phyloP scores from a whole-genome alignment of 2,888 invertebrate genomes.

The Ametastegia equiseti region DNA sequence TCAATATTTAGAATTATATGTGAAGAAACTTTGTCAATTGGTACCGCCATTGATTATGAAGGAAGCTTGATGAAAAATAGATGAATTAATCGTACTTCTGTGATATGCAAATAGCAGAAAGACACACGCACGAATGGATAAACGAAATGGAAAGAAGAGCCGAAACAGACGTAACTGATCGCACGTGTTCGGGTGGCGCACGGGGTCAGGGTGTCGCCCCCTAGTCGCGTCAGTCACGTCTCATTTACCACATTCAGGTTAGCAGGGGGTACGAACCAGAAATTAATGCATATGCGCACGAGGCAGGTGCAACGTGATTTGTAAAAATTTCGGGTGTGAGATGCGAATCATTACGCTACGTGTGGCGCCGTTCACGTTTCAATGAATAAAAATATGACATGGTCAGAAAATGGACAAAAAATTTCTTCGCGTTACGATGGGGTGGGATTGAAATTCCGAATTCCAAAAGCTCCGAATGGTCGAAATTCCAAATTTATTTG shows the following conservation, averaged over 20 bases:
- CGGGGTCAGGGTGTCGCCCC: conserved; percentile 53
- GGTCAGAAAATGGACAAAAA: not conserved
- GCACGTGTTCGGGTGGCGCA: conserved; percentile 60
- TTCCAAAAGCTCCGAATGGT: not conserved
- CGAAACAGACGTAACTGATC: conserved; percentile 41
- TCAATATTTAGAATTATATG: not conserved
- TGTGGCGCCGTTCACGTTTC: not conserved
- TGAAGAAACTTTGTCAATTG: not conserved
- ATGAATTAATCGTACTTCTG: not conserved
- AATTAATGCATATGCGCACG: conserved; percentile 47
- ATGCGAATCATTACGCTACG: conserved; percentile 30
- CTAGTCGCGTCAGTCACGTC: conserved; percentile 58
- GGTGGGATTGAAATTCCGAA: not conserved
- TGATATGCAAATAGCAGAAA: not conserved
- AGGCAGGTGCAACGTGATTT: conserved; percentile 64
- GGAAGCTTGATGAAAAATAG: not conserved
- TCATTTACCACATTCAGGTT: conserved; percentile 59
- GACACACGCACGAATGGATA: not conserved
- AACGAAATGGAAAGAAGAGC: not conserved
- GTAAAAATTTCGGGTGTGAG: conserved; percentile 49
- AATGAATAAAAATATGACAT: not conserved
- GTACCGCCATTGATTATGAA: too few relatives aligned
- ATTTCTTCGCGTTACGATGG: not conserved
- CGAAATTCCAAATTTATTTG: too few relatives aligned
- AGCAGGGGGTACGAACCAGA: conserved; percentile 36